Evolutionary conservation across 2,797 vertebrate species (phyloP).

Genomic region (Channa striata): DNA sequence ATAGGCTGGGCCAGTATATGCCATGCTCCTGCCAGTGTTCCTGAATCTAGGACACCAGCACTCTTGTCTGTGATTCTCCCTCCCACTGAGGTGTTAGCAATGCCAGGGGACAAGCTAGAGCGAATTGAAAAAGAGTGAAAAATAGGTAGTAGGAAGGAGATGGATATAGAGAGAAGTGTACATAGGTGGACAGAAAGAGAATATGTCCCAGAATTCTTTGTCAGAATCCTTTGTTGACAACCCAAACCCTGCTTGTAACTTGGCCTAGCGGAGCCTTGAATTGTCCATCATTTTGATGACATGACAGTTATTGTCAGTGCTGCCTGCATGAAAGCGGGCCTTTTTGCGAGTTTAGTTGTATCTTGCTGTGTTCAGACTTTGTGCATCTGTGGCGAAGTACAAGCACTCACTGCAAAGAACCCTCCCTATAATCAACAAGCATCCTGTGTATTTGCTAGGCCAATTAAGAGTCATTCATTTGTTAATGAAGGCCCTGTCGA

Average conservation of each 20-base stretch:
- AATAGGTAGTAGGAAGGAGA: slow-evolving; percentile 71
- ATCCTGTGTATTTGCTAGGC: slow-evolving; percentile 82
- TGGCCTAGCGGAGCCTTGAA: slow-evolving; percentile 57
- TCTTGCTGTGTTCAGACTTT: slow-evolving; percentile 53
- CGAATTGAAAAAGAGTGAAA: slow-evolving; percentile 74
- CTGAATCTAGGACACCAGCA: slow-evolving; percentile 83
- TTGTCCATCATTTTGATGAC: slow-evolving; percentile 73
- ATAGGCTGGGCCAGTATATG: slow-evolving; percentile 65
- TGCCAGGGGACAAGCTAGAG: slow-evolving; percentile 75
- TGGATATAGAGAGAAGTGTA: slow-evolving; percentile 57
- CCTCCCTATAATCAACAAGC: slow-evolving; percentile 82
- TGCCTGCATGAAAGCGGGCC: slow-evolving; percentile 22
- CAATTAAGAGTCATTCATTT: slow-evolving; percentile 87
- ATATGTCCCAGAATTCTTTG: slow-evolving; percentile 72
- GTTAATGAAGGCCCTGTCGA: slow-evolving; percentile 84
- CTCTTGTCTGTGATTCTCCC: slow-evolving; percentile 81
- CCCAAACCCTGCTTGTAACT: slow-evolving; percentile 68
- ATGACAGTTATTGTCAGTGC: slow-evolving; percentile 66
- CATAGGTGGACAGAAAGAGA: slow-evolving; percentile 71
- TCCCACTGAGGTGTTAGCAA: slow-evolving; percentile 77
- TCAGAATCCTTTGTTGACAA: slow-evolving; percentile 68
- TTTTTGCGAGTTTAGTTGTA: slow-evolving; percentile 45
- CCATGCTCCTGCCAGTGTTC: slow-evolving; percentile 70
- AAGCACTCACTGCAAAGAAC: slow-evolving; percentile 47
- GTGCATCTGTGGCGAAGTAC: slow-evolving; percentile 59